Conservation (phyloP, 1,140 invertebrate genomes). For the Drosophila subobscura region DNA sequence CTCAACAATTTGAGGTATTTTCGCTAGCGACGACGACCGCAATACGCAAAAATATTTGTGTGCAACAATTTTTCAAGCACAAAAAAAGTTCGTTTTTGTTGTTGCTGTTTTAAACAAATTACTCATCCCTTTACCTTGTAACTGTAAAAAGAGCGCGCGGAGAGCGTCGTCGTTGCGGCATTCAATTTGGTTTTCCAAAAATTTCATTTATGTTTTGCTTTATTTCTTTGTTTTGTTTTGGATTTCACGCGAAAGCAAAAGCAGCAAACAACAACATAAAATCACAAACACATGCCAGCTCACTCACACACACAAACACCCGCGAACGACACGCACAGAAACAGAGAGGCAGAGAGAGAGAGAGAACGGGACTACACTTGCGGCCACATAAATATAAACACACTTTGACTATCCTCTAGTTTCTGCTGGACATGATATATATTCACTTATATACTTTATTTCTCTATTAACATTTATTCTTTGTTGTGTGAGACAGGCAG, state of each 20-base stretch:
- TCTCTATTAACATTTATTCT: slow-evolving; percentile 5
- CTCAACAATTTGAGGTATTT: slow-evolving; percentile 69
- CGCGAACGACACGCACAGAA: slow-evolving; percentile 36
- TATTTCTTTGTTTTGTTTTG: slow-evolving; percentile 37
- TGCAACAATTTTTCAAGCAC: no score
- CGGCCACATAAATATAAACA: slow-evolving; percentile 18
- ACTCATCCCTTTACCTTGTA: slow-evolving; percentile 26
- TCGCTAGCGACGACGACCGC: slow-evolving; percentile 40
- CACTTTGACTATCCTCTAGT: slow-evolving; percentile 28
- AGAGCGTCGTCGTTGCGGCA: slow-evolving; percentile 4
- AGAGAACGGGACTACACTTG: slow-evolving; percentile 13
- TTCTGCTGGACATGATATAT: slow-evolving; percentile 14
- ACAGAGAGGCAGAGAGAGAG: slow-evolving; percentile 6
- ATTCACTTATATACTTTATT: slow-evolving; percentile 19
- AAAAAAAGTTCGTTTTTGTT: no score
- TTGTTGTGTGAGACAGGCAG: slow-evolving; percentile 2
- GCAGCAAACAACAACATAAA: slow-evolving; percentile 57
- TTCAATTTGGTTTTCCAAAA: slow-evolving; percentile 11
- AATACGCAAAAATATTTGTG: slow-evolving; percentile 40
- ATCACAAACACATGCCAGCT: slow-evolving; percentile 60
- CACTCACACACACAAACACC: slow-evolving; percentile 18
- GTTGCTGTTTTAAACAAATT: slow-evolving; percentile 37
- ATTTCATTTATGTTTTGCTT: slow-evolving; percentile 29
- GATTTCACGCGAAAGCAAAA: slow-evolving; percentile 50
- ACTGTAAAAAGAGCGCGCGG: slow-evolving; percentile 13